These are phyloP conservation scores for Okapia johnstoni DNA, from an alignment of 2,113 vertebrate genomes.

Conservation along the genomic window DNA sequence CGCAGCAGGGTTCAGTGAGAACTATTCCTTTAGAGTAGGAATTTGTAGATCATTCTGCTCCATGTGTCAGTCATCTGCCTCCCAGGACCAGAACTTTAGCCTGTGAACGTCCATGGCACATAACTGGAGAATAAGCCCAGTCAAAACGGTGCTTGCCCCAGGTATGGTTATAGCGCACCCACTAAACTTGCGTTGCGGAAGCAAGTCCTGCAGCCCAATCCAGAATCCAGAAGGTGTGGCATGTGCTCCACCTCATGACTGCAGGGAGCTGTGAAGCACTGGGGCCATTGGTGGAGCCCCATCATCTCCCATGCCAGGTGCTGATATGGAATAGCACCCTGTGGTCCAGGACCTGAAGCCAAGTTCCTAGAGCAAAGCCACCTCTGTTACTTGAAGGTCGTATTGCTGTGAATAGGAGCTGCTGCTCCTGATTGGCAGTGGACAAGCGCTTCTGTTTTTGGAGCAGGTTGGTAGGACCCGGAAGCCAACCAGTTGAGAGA, in stretches of 20 bases:
- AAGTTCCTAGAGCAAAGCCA: not conserved
- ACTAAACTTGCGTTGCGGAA: too few species aligned
- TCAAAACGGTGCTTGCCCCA: not conserved
- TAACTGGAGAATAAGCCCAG: rapidly evolving
- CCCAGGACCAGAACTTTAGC: not conserved
- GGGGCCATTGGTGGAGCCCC: rapidly evolving
- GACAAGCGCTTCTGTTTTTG: not conserved
- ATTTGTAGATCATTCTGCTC: not conserved
- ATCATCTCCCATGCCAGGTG: rapidly evolving
- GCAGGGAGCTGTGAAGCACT: not conserved
- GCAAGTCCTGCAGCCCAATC: rapidly evolving
- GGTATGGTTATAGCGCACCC: not conserved
- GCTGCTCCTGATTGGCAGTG: too few species aligned
- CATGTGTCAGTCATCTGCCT: not conserved
- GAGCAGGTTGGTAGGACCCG: not conserved
- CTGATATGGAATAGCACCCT: rapidly evolving
- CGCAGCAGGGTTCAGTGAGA: not conserved
- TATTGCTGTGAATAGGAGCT: not conserved
- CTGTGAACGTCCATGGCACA: not conserved
- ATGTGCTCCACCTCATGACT: rapidly evolving
- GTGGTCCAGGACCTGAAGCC: not conserved
- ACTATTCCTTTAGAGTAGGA: not conserved
- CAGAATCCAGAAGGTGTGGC: rapidly evolving
- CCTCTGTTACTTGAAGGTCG: not conserved
- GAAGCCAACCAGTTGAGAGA: not conserved